A percentile compares a stretch with the other conserved stretches of the same genome.
Evolutionary conservation across 2,113 vertebrate genomes (phyloP).

Genomic region (Hyaena hyaena): DNA sequence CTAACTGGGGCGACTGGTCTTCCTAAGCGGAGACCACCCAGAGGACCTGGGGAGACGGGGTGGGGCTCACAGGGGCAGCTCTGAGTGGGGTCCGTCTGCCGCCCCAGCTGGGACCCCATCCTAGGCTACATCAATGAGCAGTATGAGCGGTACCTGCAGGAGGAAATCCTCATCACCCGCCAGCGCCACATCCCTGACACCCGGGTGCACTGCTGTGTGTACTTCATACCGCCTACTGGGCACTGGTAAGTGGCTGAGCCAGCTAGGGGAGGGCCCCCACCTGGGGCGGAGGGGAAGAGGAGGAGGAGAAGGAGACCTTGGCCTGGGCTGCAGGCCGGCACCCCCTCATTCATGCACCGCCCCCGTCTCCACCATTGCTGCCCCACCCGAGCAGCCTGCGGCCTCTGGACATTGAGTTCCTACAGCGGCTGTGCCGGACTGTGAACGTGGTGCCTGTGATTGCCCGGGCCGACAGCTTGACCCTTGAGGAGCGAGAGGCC

Average conservation of each 20-base stretch:
- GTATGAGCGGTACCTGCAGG: slow-evolving; percentile 94
- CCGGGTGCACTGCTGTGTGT: slow-evolving; percentile 95
- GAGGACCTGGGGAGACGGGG: background rate
- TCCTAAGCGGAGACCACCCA: background rate
- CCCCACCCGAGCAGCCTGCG: slow-evolving; percentile 85
- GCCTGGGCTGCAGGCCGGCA: background rate
- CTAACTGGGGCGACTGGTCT: fast-evolving
- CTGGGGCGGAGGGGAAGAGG: background rate
- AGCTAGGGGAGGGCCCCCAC: background rate
- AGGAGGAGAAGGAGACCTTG: background rate
- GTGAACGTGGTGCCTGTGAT: slow-evolving; percentile 93
- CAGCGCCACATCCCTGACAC: slow-evolving; percentile 96
- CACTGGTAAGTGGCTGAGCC: slow-evolving; percentile 90
- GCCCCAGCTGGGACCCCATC: slow-evolving; percentile 95
- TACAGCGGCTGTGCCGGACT: slow-evolving; percentile 89
- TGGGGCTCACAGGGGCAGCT: background rate
- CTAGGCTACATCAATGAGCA: slow-evolving; percentile 94
- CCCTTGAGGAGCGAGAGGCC: slow-evolving; percentile 89
- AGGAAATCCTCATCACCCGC: slow-evolving; percentile 94
- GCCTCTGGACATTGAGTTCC: slow-evolving; percentile 91
- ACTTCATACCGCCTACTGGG: slow-evolving; percentile 95
- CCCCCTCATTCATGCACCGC: background rate
- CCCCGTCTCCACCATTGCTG: background rate
- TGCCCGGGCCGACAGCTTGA: slow-evolving; percentile 91
- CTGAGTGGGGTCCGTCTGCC: background rate